phyloP scores from a whole-genome alignment of 1,140 invertebrate genomes.

The Drosophila kikkawai region DNA sequence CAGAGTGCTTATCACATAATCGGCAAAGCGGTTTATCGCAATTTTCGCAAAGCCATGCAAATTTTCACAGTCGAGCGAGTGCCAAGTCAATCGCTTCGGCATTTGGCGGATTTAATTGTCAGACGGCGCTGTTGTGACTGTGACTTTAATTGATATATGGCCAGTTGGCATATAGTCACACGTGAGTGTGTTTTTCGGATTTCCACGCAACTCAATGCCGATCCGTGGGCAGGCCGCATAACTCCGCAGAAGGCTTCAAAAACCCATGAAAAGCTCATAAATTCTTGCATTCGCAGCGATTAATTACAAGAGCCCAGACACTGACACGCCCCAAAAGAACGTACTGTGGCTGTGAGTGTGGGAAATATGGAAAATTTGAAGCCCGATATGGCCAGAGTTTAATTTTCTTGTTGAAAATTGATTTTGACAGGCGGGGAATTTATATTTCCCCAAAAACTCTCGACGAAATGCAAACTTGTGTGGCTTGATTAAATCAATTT shows the following conservation, averaged over 20 bases:
- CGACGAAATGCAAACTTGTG: constrained; percentile 47
- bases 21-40: constrained; percentile 69
- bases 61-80: constrained; percentile 68
- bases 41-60: constrained; percentile 71
- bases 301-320: constrained; percentile 66
- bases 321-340: constrained; percentile 67
- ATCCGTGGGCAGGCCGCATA: constrained; percentile 58
- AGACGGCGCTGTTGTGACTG: constrained; percentile 77
- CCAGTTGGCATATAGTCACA: constrained; percentile 43
- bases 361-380: constrained; percentile 61
- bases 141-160: constrained; percentile 78
- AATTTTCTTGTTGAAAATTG: constrained; percentile 50
- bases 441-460: constrained; percentile 48
- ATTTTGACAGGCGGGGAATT: constrained; percentile 61
- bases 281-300: constrained; percentile 72
- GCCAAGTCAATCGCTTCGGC: constrained; percentile 52
- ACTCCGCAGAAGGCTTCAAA: constrained; percentile 64
- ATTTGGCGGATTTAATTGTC: constrained; percentile 68
- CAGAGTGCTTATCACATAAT: constrained; percentile 55
- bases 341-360: constrained; percentile 21
- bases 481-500: constrained; percentile 70
- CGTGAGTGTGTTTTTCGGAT: constrained; percentile 52
- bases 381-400: constrained; percentile 40
- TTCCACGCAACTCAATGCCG: constrained; percentile 73
- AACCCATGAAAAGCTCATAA: constrained; percentile 74